Conservation (phyloP, 2,113 vertebrate species). For the Coryphaenoides rupestris region DNA sequence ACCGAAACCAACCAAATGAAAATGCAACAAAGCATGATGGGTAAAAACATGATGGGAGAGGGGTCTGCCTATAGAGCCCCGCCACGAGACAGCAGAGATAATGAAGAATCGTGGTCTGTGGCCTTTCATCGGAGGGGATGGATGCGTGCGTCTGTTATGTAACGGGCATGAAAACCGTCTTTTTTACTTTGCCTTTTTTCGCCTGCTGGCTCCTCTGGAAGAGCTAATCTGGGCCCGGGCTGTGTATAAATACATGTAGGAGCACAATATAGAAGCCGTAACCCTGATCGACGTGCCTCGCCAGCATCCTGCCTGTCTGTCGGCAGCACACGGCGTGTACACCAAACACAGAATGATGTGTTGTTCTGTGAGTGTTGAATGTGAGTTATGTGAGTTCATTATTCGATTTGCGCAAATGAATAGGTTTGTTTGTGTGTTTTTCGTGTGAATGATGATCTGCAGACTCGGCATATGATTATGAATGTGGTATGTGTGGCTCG, state of each 20-base stretch:
- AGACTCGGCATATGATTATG: conserved; percentile 8
- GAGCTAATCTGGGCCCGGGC: conserved; percentile 38
- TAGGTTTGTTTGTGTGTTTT: too few relatives aligned
- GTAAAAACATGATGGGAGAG: too few relatives aligned
- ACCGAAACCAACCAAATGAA: too few relatives aligned
- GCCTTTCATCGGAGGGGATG: conserved; percentile 29
- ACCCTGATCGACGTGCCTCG: conserved; percentile 5
- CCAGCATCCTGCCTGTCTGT: conserved; percentile 10
- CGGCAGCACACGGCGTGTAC: neutral
- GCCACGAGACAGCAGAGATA: neutral
- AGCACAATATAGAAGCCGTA: conserved; percentile 15
- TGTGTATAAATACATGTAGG: conserved; percentile 24
- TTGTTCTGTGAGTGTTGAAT: conserved; percentile 20
- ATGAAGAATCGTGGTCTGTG: conserved; percentile 20
- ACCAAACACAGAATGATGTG: neutral
- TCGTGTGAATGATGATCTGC: conserved; percentile 7
- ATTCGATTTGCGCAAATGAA: conserved; percentile 17
- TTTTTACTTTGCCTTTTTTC: conserved; percentile 41
- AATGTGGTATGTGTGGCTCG: too few relatives aligned
- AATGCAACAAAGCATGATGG: too few relatives aligned
- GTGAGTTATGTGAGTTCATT: conserved; percentile 23
- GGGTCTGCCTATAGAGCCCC: neutral
- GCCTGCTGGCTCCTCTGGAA: conserved; percentile 13
- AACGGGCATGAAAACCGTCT: conserved; percentile 47
- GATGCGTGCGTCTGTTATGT: conserved; percentile 50